Conservation (phyloP, 2,113 vertebrate species). For the Copsychus sechellarum region DNA sequence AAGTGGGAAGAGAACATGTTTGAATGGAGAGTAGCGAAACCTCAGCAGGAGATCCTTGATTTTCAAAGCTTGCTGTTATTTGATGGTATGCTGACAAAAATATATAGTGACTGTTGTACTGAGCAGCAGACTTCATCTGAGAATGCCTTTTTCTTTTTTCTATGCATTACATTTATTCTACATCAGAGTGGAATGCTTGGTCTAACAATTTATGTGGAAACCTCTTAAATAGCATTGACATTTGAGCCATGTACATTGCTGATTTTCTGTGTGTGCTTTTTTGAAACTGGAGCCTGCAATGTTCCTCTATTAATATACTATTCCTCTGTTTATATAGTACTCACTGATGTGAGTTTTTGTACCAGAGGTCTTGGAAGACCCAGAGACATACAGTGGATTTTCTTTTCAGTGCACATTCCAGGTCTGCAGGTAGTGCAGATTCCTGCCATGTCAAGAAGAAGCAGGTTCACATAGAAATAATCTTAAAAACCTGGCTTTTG, state of each 20-base stretch:
- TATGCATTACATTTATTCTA: background rate
- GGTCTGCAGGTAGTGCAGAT: background rate
- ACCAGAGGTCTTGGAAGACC: background rate
- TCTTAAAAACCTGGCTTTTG: background rate
- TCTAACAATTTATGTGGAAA: background rate
- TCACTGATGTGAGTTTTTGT: background rate
- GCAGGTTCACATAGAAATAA: rapidly evolving
- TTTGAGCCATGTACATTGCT: background rate
- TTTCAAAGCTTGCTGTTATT: background rate
- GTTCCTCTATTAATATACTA: rapidly evolving
- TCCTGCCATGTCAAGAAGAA: background rate
- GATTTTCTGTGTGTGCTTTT: background rate
- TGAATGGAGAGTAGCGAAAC: background rate
- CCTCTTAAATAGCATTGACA: background rate
- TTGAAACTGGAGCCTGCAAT: background rate
- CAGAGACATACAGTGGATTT: background rate
- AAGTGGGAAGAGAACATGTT: background rate
- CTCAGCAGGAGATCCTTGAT: background rate
- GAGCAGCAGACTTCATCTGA: background rate
- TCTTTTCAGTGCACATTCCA: background rate
- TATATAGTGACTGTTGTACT: background rate
- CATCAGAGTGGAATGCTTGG: background rate
- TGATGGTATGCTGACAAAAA: background rate
- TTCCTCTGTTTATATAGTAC: too few relatives aligned
- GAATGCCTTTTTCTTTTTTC: background rate